Evolutionary conservation across 2,888 invertebrate species (phyloP).

Genomic region (Drosophila tripunctata): DNA sequence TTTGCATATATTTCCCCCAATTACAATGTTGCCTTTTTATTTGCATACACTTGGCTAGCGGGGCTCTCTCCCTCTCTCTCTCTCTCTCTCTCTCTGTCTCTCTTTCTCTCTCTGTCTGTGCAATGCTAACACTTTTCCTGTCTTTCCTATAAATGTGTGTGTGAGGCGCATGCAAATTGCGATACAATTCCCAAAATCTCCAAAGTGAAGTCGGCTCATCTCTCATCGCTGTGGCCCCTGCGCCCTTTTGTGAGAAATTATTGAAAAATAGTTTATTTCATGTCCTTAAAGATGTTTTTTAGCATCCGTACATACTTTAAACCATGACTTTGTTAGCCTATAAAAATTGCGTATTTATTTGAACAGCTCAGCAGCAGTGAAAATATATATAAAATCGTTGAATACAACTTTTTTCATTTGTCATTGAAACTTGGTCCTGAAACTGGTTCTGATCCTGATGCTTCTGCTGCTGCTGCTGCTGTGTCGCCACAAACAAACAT

Average conservation of each 20-base stretch:
- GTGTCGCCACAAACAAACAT: slow-evolving; percentile 74
- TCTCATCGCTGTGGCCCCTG: slow-evolving; percentile 32
- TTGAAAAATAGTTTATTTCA: slow-evolving; percentile 58
- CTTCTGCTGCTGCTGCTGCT: too few relatives aligned
- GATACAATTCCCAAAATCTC: slow-evolving; percentile 81
- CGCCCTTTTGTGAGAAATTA: slow-evolving; percentile 29
- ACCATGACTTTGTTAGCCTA: slow-evolving; percentile 54
- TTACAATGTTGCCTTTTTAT: slow-evolving; percentile 80
- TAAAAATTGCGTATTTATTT: slow-evolving; percentile 78
- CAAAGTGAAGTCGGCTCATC: slow-evolving; percentile 58
- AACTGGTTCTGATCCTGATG: slow-evolving; percentile 21
- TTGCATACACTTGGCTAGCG: slow-evolving; percentile 58
- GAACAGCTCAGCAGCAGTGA: slow-evolving; percentile 23
- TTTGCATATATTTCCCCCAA: slow-evolving; percentile 82
- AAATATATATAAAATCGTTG: slow-evolving; percentile 15
- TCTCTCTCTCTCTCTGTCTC: slow-evolving; percentile 66
- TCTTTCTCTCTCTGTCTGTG: slow-evolving; percentile 5
- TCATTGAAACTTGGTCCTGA: slow-evolving; percentile 79
- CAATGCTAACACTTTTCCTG: too few relatives aligned
- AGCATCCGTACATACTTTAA: slow-evolving; percentile 28
- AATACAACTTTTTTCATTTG: slow-evolving; percentile 73
- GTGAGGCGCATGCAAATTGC: slow-evolving; percentile 70
- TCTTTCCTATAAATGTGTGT: slow-evolving; percentile 38
- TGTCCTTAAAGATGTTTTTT: slow-evolving; percentile 49
- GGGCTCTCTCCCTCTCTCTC: slow-evolving; percentile 48